Base-by-base conservation (phyloP, 2,113 vertebrate genomes). In the Campylorhamphus procurvoides region DNA sequence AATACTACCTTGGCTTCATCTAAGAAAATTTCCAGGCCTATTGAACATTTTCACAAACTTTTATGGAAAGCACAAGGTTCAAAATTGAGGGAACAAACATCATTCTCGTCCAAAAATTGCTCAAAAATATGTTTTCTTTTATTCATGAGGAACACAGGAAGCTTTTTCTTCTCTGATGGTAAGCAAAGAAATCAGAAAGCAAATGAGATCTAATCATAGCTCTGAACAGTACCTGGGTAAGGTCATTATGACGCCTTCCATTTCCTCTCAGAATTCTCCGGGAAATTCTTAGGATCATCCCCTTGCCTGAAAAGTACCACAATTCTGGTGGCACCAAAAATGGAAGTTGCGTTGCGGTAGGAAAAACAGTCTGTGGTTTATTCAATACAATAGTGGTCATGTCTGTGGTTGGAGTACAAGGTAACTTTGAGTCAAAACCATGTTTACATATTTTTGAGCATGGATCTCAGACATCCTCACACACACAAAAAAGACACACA, bases 1-100 rank as follows among this genome's bases (percentile, higher is more conserved):
- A 74, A 39, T 64, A 81, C 89, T 67, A 69, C 23, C 56, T 86
- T 80, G 47, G 46, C 63, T 60, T 63, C 72, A 67, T 77, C 31
- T 85, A 90, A 80, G 59, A 94, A 94, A 78, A 94, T 91, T 93
- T 94, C 39, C 49, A 94, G 55, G 53, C 24, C 56, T 74, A n/a
- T 12, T 73, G 71, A 93, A 46, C 27, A 72, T 69, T 88, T 95
- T 33, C 76, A 80, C 55, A 91, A 79, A 82, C 6, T 28, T 81
- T 49, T 60, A 56, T 76, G 86, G 84, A 93, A 91, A 95, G 52
- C 69, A 90, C 47, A 50, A 49, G 4, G 44, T 76, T 66, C 53
- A 56, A 93, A 82, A 74, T 15, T 14, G 11, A 95, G 46, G 52
- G 58, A 93, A 92, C 24, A 75, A 86, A 67, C 73, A 87, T 28